Conservation (phyloP, 2,113 vertebrate species). For the Gnathonemus longibarbis region DNA sequence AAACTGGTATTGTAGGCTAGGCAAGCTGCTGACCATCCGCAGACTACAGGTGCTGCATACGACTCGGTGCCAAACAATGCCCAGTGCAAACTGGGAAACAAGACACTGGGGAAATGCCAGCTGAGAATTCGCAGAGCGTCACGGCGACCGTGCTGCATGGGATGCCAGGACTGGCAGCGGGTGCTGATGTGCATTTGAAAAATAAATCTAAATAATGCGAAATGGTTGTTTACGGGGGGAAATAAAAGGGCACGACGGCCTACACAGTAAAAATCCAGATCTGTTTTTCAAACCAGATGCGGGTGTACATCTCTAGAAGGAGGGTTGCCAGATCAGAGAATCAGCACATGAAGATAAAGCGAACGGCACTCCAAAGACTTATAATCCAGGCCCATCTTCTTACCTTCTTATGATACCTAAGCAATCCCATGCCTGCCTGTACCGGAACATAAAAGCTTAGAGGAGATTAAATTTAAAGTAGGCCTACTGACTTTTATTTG, state of each 20-base stretch:
- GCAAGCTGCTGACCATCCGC: background rate
- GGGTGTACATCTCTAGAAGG: background rate
- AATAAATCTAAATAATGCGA: background rate
- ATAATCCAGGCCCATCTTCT: background rate
- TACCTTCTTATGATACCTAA: background rate
- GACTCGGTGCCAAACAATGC: background rate
- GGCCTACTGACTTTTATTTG: background rate
- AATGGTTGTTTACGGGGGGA: background rate
- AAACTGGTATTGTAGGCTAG: background rate
- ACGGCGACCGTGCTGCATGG: background rate
- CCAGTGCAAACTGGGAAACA: background rate
- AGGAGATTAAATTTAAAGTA: constrained; percentile 1
- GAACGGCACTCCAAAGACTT: background rate
- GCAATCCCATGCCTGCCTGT: background rate
- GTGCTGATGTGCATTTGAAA: background rate
- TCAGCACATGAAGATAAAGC: background rate
- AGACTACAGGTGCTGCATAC: background rate
- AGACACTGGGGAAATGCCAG: background rate
- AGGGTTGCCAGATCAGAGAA: background rate
- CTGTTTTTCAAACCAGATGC: background rate
- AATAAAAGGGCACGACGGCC: background rate
- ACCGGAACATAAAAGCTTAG: background rate
- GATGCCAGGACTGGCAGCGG: background rate
- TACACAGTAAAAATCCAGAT: background rate
- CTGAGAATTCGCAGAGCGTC: background rate